A percentile compares a stretch with the other conserved stretches of the same genome.
Evolutionary conservation across 2,113 vertebrate genomes (phyloP).

Genomic region (Columba janthina): DNA sequence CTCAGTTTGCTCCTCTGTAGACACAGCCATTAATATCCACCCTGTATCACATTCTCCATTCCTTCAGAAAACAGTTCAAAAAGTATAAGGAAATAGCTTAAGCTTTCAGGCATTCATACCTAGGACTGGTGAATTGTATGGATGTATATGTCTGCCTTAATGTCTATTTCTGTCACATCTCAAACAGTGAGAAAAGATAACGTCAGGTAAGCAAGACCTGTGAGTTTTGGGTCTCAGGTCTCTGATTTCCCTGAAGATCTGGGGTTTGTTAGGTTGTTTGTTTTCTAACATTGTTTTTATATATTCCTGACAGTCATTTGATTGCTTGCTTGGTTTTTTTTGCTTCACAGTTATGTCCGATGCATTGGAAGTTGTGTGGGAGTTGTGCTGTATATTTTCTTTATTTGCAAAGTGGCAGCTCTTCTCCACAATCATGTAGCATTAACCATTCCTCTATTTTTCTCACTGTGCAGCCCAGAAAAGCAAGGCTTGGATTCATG

Average conservation of each 20-base stretch:
- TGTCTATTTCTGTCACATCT: background rate
- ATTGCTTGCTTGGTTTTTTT: background rate
- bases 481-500: background rate
- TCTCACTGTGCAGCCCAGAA: background rate
- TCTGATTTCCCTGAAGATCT: background rate
- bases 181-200: background rate
- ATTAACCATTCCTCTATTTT: background rate
- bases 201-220: background rate
- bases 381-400: accelerated
- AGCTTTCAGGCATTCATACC: background rate
- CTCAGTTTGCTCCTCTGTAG: background rate
- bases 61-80: background rate
- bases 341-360: background rate
- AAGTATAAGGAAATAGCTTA: background rate
- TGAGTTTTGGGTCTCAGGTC: background rate
- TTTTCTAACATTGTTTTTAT: background rate
- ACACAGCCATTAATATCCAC: background rate
- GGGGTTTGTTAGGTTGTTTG: background rate
- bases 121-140: background rate
- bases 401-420: background rate
- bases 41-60: background rate
- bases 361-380: background rate
- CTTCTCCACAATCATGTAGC: background rate
- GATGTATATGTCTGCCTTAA: background rate
- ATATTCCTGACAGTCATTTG: background rate